Conservation (phyloP, 2,888 invertebrate genomes). For the Cenopis cana region DNA sequence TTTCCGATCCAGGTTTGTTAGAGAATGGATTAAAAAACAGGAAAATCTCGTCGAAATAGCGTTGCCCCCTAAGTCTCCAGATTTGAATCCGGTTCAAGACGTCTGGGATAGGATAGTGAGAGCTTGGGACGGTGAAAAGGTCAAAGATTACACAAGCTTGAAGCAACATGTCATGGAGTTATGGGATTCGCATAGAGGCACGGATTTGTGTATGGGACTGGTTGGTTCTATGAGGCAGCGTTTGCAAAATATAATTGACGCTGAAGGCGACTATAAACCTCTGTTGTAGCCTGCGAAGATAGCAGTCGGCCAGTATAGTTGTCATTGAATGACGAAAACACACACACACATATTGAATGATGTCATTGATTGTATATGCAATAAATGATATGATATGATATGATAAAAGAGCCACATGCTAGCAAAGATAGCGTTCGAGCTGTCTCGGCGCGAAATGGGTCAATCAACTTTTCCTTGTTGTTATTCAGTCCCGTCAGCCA, state of each 20-base stretch:
- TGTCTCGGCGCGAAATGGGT: too few relatives aligned
- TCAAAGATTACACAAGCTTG: constrained; percentile 5
- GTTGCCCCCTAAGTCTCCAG: constrained; percentile 10
- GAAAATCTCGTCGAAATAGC: constrained; percentile 14
- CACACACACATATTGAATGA: too few relatives aligned
- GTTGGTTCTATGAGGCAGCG: constrained; percentile 26
- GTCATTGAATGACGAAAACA: neutral
- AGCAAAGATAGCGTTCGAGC: too few relatives aligned
- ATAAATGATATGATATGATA: too few relatives aligned
- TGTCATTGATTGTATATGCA: too few relatives aligned
- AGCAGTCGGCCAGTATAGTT: neutral
- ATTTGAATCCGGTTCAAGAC: constrained; percentile 14
- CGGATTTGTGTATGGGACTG: constrained; percentile 1
- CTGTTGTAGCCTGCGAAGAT: neutral
- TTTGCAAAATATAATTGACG: constrained; percentile 23
- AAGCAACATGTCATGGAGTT: constrained; percentile 16
- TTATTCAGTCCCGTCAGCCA: too few relatives aligned
- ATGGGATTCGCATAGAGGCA: constrained; percentile 16
- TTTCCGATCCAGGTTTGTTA: constrained; percentile 17
- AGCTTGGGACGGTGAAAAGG: constrained; percentile 3
- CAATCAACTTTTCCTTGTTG: too few relatives aligned
- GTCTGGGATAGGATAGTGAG: constrained; percentile 20
- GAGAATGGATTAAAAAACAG: constrained; percentile 28
- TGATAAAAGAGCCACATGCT: too few relatives aligned
- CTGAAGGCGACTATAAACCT: constrained; percentile 7